A percentile compares a stretch with the other conserved stretches of the same genome.
phyloP scores from a whole-genome alignment of 2,113 vertebrate genomes.

The Entelurus aequoreus region DNA sequence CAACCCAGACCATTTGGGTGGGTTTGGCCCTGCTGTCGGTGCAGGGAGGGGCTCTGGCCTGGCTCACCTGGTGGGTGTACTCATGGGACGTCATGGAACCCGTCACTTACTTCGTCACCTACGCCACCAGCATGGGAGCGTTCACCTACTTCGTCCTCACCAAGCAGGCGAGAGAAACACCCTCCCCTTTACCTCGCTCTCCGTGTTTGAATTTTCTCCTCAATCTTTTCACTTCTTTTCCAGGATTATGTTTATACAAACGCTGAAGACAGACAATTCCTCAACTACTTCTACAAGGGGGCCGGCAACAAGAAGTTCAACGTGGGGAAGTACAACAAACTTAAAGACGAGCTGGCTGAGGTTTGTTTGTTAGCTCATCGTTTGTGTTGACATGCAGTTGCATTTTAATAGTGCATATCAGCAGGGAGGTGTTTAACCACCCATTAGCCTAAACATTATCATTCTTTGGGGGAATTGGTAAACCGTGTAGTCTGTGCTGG shows the following conservation, averaged over 20 bases:
- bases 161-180: slow-evolving; percentile 68
- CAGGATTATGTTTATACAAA: slow-evolving; percentile 88
- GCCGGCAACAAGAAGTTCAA: slow-evolving; percentile 77
- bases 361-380: slow-evolving; percentile 54
- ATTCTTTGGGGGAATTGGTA: too few species aligned
- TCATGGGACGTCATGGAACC: slow-evolving; percentile 98
- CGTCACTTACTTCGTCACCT: slow-evolving; percentile 91
- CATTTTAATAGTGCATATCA: neutral
- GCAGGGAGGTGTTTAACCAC: neutral
- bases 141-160: slow-evolving; percentile 89
- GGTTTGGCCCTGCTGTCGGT: slow-evolving; percentile 85
- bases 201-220: neutral
- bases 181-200: neutral
- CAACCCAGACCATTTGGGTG: slow-evolving; percentile 74
- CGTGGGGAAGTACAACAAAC: slow-evolving; percentile 81
- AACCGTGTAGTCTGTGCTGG: too few species aligned
- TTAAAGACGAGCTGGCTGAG: slow-evolving; percentile 82
- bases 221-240: neutral
- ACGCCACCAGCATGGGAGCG: slow-evolving; percentile 82
- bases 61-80: slow-evolving; percentile 98
- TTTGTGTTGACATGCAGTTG: neutral
- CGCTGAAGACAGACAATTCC: slow-evolving; percentile 79
- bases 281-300: slow-evolving; percentile 82
- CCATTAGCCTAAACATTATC: too few species aligned
- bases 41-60: slow-evolving; percentile 87